These are phyloP conservation scores for Tipula vernalis DNA, from an alignment of 2,888 invertebrate genomes.

Conservation along the genomic window DNA sequence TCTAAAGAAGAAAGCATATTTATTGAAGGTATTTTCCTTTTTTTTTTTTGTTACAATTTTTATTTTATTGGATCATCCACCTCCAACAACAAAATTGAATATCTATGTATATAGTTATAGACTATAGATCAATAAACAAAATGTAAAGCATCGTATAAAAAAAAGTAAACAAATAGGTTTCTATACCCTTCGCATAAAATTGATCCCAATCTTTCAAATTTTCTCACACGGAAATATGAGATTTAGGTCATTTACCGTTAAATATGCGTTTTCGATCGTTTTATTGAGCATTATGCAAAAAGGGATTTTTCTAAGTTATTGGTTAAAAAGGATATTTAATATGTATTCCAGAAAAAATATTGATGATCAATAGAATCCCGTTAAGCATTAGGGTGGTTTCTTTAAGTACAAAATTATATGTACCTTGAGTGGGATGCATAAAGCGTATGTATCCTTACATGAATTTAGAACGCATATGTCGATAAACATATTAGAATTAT, in stretches of 20 bases:
- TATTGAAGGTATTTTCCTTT: background rate
- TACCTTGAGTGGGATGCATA: background rate
- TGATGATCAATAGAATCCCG: background rate
- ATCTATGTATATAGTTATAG: too few species aligned
- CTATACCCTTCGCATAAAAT: background rate
- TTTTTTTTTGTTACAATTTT: background rate
- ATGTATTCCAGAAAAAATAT: background rate
- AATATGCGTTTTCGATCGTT: background rate
- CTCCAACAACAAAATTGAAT: background rate
- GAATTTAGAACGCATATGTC: background rate
- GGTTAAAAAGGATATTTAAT: background rate
- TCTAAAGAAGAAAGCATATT: background rate
- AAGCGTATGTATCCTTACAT: background rate
- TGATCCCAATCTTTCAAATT: background rate
- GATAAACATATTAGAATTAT: background rate
- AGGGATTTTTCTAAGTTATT: background rate
- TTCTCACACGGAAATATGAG: slow-evolving; percentile 4
- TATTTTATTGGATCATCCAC: background rate
- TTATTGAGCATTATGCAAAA: background rate
- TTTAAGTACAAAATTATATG: background rate
- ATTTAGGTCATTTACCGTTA: slow-evolving; percentile 4
- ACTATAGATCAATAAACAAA: background rate
- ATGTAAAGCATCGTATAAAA: background rate
- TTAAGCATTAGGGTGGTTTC: background rate
- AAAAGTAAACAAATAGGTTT: background rate